Conservation (phyloP, 2,888 invertebrate genomes). For the Myopa tessellatipennis region DNA sequence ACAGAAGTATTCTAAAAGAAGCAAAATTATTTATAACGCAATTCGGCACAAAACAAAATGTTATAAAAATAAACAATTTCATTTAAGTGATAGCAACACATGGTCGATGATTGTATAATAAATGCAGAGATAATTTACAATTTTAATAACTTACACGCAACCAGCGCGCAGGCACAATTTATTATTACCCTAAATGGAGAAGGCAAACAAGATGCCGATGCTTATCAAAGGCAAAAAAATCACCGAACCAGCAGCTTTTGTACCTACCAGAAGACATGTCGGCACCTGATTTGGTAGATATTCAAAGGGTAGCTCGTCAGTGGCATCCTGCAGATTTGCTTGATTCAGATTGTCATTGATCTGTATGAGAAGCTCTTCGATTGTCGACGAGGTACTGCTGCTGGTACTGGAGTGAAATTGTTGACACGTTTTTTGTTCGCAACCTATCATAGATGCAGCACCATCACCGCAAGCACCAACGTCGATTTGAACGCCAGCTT, state of each 20-base stretch:
- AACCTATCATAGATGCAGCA: neutral
- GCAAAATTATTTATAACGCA: conserved; percentile 24
- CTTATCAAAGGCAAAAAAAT: neutral
- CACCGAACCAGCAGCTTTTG: neutral
- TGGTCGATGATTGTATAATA: conserved; percentile 10
- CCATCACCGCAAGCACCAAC: conserved; percentile 29
- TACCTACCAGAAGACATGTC: conserved; percentile 24
- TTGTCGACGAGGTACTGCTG: conserved; percentile 49
- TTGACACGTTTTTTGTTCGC: neutral
- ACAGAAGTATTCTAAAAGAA: neutral
- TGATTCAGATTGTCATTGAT: conserved; percentile 61
- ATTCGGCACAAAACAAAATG: conserved; percentile 8
- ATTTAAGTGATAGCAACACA: conserved; percentile 37
- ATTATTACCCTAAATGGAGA: no score
- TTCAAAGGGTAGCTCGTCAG: conserved; percentile 1
- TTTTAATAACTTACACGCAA: neutral
- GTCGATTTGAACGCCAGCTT: conserved; percentile 22
- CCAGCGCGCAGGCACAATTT: no score
- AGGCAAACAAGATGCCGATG: no score
- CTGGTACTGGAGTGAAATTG: conserved; percentile 29
- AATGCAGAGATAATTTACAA: neutral
- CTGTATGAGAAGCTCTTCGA: conserved; percentile 58
- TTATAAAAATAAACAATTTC: conserved; percentile 4
- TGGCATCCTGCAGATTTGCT: conserved; percentile 53
- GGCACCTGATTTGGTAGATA: neutral